Conservation (phyloP, 2,797 vertebrate genomes). For the Arctocebus calabarensis region DNA sequence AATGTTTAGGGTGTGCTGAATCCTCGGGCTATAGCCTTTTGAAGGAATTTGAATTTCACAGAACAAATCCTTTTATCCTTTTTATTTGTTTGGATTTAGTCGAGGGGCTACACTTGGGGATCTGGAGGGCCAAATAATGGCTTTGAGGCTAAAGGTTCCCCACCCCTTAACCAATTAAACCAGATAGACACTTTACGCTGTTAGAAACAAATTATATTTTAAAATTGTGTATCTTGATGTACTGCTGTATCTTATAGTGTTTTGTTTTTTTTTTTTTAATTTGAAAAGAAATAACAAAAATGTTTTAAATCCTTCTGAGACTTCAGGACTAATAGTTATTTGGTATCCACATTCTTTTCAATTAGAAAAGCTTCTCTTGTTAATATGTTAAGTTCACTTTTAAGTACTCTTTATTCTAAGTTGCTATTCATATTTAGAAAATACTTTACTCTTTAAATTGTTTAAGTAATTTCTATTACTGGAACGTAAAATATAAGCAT, state of each 20-base stretch:
- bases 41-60: not conserved
- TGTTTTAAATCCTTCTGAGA: not conserved
- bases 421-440: constrained; percentile 37
- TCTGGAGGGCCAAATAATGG: not conserved
- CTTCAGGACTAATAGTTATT: not conserved
- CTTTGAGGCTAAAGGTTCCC: not conserved
- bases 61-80: not conserved
- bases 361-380: not conserved
- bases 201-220: constrained; percentile 32
- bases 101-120: not conserved
- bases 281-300: constrained; percentile 43
- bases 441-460: not conserved
- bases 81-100: too few relatives aligned
- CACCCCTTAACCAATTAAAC: not conserved
- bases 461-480: constrained; percentile 26
- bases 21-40: not conserved
- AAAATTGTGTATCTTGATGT: not conserved
- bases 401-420: constrained; percentile 3
- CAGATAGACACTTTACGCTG: not conserved
- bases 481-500: constrained; percentile 21
- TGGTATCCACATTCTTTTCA: not conserved
- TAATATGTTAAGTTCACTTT: constrained; percentile 23
- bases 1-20: not conserved
- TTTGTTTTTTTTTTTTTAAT: not conserved
- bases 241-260: constrained; percentile 12